Conservation (phyloP, 2,797 vertebrate species). For the Hypotaenidia okinawae region DNA sequence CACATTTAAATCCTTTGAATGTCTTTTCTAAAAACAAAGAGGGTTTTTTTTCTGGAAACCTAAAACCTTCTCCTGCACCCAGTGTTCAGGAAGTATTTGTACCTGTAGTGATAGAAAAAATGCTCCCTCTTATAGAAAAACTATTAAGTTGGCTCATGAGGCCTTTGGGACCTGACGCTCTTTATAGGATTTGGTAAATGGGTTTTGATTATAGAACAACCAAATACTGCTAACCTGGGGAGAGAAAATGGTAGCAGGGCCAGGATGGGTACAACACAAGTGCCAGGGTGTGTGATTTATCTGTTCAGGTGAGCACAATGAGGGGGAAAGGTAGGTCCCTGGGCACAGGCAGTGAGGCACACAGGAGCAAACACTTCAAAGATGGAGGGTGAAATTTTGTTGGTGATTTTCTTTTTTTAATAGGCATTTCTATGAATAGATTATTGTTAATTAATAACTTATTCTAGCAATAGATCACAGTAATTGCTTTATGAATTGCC, state of each 20-base stretch:
- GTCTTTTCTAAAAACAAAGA: not conserved
- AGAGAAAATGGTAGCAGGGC: not conserved
- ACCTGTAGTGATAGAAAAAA: not conserved
- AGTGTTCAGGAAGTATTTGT: not conserved
- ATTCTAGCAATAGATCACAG: not conserved
- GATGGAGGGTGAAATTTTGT: not conserved
- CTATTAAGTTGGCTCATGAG: not conserved
- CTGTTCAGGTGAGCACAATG: not conserved
- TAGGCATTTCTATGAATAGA: not conserved
- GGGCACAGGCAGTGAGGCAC: not conserved
- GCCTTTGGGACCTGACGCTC: not conserved
- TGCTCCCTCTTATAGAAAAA: not conserved
- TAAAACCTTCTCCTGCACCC: not conserved
- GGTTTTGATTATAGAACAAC: not conserved
- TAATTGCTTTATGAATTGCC: not conserved
- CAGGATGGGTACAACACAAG: not conserved
- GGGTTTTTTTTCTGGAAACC: not conserved
- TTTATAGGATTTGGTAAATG: not conserved
- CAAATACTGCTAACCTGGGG: not conserved
- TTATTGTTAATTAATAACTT: not conserved
- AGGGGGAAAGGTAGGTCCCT: not conserved
- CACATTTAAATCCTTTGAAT: fast-evolving
- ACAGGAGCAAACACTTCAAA: not conserved
- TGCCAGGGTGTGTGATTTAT: not conserved
- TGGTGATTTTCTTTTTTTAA: not conserved